phyloP scores from a whole-genome alignment of 92 coral and sea anemone species.

The Blastomussa wellsi region DNA sequence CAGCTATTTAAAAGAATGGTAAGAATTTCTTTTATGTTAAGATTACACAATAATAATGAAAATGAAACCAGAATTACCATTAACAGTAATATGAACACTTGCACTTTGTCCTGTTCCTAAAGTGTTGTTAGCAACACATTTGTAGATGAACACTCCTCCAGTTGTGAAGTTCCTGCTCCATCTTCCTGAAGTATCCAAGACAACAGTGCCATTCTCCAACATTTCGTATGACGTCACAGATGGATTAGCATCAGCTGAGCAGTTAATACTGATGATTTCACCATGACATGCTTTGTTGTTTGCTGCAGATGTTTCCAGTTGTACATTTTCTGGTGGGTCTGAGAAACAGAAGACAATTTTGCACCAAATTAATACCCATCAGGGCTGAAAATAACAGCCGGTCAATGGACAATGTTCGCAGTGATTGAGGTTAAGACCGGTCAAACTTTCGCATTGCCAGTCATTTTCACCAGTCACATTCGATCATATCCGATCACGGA shows the following conservation, averaged over 20 bases:
- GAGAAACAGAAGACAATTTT: background rate
- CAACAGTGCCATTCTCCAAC: background rate
- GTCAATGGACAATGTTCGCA: too few relatives aligned
- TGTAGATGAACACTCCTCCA: slow-evolving; percentile 38
- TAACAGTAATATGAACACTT: slow-evolving; percentile 26
- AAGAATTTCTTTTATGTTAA: too few relatives aligned
- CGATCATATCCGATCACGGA: too few relatives aligned
- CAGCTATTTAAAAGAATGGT: too few relatives aligned
- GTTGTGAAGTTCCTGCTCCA: background rate
- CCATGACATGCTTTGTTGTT: slow-evolving; percentile 18
- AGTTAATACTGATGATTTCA: slow-evolving; percentile 28
- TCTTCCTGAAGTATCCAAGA: background rate
- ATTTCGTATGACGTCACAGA: slow-evolving; percentile 33
- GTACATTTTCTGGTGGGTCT: slow-evolving; percentile 11
- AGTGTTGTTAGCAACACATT: slow-evolving; percentile 46
- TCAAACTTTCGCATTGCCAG: too few relatives aligned
- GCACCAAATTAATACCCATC: too few relatives aligned
- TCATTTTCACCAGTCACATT: too few relatives aligned
- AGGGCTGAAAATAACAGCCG: too few relatives aligned
- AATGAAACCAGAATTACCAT: background rate
- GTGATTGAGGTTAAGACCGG: too few relatives aligned
- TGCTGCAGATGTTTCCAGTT: background rate
- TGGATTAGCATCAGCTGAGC: slow-evolving; percentile 46
- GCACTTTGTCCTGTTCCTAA: slow-evolving; percentile 38
- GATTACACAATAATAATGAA: too few relatives aligned